These are phyloP conservation scores for Capromys pilorides DNA, from an alignment of 2,797 vertebrate genomes.

Conservation along the genomic window DNA sequence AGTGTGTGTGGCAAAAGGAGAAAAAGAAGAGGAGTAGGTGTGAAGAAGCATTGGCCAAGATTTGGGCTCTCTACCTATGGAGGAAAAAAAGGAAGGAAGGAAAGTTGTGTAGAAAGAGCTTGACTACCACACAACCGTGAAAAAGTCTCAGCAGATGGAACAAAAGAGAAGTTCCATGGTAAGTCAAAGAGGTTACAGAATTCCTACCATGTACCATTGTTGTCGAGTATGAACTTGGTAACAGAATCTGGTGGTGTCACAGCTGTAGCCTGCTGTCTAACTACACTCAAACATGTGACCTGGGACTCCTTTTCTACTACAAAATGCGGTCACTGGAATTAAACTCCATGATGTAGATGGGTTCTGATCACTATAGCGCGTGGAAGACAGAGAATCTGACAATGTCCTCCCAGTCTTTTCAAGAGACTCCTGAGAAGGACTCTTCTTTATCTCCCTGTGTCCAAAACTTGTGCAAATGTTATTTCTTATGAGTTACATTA, in stretches of 20 bases:
- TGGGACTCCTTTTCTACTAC: slow-evolving; percentile 2
- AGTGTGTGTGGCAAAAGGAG: not conserved
- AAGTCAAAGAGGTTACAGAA: not conserved
- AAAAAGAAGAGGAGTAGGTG: not conserved
- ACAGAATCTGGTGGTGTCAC: not conserved
- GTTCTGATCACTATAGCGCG: not conserved
- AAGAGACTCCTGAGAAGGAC: not conserved
- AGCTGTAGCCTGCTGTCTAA: not conserved
- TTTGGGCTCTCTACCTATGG: not conserved
- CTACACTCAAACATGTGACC: not conserved
- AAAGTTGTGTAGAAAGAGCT: not conserved
- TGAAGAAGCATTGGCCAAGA: not conserved
- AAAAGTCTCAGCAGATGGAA: not conserved
- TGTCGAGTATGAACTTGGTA: not conserved
- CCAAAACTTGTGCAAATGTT: not conserved
- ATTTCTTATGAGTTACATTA: not conserved
- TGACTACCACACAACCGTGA: not conserved
- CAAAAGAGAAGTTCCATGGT: not conserved
- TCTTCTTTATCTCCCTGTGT: slow-evolving; percentile 24
- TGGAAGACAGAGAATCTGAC: not conserved
- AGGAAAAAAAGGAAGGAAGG: not conserved
- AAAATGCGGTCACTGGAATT: not conserved
- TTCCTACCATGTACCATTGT: not conserved
- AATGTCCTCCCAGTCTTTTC: not conserved
- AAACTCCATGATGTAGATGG: not conserved